Conservation (phyloP, 2,888 invertebrate genomes). For the Lingula anatina region DNA sequence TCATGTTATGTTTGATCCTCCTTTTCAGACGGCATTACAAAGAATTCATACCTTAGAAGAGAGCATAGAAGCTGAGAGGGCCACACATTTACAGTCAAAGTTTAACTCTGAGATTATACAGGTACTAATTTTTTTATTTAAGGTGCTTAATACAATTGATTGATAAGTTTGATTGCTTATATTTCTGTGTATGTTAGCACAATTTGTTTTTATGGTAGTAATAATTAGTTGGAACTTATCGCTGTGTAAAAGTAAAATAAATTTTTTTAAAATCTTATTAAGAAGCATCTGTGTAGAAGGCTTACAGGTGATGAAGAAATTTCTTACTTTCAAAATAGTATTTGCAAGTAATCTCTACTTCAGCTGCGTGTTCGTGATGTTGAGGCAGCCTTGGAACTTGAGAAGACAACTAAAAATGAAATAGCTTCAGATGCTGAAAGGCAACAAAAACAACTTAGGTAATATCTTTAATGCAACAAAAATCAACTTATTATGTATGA, state of each 20-base stretch:
- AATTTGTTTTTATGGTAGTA: too few species aligned
- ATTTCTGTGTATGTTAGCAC: too few species aligned
- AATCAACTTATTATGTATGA: too few species aligned
- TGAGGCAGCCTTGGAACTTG: slow-evolving; percentile 40
- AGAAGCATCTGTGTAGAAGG: too few species aligned
- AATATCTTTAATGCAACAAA: too few species aligned
- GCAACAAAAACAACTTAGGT: slow-evolving; percentile 40
- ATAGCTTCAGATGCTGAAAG: slow-evolving; percentile 37
- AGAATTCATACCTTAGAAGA: slow-evolving; percentile 38
- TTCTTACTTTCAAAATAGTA: too few species aligned
- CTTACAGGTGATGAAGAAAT: too few species aligned
- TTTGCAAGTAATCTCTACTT: too few species aligned
- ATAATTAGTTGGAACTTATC: too few species aligned
- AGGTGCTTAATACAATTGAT: background rate
- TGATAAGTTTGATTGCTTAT: background rate
- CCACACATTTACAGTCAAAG: slow-evolving; percentile 47
- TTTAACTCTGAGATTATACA: slow-evolving; percentile 50
- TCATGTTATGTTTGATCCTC: background rate
- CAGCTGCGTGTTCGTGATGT: slow-evolving; percentile 43
- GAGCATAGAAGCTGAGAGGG: slow-evolving; percentile 43
- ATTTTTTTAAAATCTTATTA: too few species aligned
- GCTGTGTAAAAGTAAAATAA: too few species aligned
- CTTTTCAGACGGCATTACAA: slow-evolving; percentile 24
- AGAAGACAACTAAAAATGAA: slow-evolving; percentile 40
- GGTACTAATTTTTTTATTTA: slow-evolving; percentile 24